A percentile compares a stretch with the other conserved stretches of the same genome.
Evolutionary conservation across 2,888 invertebrate species (phyloP).

Genomic region (Carpatolechia fugitivella): DNA sequence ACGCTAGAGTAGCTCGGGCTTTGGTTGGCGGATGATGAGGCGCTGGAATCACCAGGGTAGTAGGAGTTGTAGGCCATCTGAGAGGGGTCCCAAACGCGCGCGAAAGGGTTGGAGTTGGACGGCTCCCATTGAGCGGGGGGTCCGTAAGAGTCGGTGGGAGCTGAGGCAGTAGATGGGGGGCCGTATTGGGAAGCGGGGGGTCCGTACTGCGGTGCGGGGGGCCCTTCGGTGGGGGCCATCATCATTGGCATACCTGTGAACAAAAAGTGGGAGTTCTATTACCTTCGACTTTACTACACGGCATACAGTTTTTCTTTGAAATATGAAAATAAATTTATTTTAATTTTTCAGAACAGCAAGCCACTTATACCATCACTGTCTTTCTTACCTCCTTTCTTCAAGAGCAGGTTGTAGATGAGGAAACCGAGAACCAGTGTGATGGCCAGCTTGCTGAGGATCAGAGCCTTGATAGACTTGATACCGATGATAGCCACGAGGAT

Average conservation of each 20-base stretch:
- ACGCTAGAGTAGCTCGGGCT: slow-evolving; percentile 72
- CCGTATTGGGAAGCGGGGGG: slow-evolving; percentile 81
- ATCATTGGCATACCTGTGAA: slow-evolving; percentile 76
- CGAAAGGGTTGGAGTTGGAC: slow-evolving; percentile 86
- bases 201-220: slow-evolving; percentile 83
- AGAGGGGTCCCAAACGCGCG: slow-evolving; percentile 87
- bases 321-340: too few relatives aligned
- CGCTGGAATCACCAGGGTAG: slow-evolving; percentile 82
- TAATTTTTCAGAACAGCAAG: too few relatives aligned
- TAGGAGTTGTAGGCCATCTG: slow-evolving; percentile 85
- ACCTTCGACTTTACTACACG: too few relatives aligned
- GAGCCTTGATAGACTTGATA: slow-evolving; percentile 89
- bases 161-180: slow-evolving; percentile 74
- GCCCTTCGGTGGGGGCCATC: slow-evolving; percentile 80
- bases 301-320: too few relatives aligned
- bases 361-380: neutral
- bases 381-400: slow-evolving; percentile 85
- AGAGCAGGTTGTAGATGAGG: slow-evolving; percentile 85
- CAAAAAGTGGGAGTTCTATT: slow-evolving; percentile 1
- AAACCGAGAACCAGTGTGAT: slow-evolving; percentile 90
- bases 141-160: slow-evolving; percentile 85
- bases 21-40: slow-evolving; percentile 78
- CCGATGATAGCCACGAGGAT: slow-evolving; percentile 88
- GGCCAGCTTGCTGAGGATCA: slow-evolving; percentile 90
- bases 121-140: slow-evolving; percentile 83